A percentile compares a stretch with the other conserved stretches of the same genome.
These are phyloP conservation scores for Characodon lateralis DNA, from an alignment of 2,797 vertebrate genomes.

Conservation along the genomic window DNA sequence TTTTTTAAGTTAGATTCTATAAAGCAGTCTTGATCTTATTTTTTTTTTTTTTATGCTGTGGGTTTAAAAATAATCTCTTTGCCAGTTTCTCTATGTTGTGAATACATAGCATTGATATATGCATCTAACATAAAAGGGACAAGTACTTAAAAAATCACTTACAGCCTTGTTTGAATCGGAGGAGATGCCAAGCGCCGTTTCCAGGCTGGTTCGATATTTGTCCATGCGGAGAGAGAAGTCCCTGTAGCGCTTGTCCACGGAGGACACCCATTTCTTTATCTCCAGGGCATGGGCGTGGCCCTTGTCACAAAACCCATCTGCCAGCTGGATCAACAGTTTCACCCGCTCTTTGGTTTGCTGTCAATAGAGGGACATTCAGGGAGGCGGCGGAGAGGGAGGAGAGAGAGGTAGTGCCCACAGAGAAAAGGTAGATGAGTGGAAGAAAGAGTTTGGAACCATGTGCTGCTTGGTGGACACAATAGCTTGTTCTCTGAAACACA, in stretches of 20 bases:
- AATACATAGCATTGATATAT: not conserved
- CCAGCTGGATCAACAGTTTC: slow-evolving; percentile 99
- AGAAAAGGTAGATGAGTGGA: slow-evolving; percentile 57
- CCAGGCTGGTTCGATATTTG: slow-evolving; percentile 96
- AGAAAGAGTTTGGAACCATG: slow-evolving; percentile 61
- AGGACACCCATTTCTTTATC: slow-evolving; percentile 99
- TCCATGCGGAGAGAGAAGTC: slow-evolving; percentile 99
- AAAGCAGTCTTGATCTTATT: not conserved
- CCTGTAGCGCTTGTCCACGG: slow-evolving; percentile 97
- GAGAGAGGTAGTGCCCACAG: slow-evolving; percentile 45
- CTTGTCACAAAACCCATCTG: slow-evolving; percentile 99
- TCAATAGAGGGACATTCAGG: slow-evolving; percentile 63
- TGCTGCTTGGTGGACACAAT: slow-evolving; percentile 67
- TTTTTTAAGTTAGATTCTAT: not conserved
- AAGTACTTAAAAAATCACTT: slow-evolving; percentile 49
- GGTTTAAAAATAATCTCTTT: not conserved
- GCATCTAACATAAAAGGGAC: not conserved
- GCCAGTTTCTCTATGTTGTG: not conserved
- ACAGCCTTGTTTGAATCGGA: slow-evolving; percentile 98
- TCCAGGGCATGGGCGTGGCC: slow-evolving; percentile 97
- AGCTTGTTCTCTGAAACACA: slow-evolving; percentile 68
- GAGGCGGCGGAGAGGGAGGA: slow-evolving; percentile 47
- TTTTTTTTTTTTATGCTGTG: not conserved
- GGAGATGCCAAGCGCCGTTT: slow-evolving; percentile 95
- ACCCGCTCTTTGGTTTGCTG: slow-evolving; percentile 99